Base-by-base conservation (phyloP, 2,888 invertebrate species). In the Orthosia gothica region DNA sequence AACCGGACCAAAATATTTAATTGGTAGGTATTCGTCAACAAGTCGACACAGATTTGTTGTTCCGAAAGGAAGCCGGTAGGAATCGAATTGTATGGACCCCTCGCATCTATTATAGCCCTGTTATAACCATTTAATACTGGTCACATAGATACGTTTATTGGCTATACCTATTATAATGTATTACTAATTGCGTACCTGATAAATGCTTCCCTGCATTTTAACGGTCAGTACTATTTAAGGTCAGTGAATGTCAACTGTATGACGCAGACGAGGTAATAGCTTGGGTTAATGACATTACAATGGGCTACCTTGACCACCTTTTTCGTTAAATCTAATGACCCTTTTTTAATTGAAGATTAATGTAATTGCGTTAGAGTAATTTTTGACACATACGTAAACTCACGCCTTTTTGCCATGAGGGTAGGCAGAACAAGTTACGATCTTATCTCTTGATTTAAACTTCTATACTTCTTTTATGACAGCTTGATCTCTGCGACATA, bases 251-350 rank as follows among this genome's bases (percentile, higher is more conserved):
- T 67, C 81, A 58, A 61, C 20, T 40, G 32, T 7, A 15, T 74
- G 76, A 61, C 55, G 64, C 50, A 58, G 45, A 54, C 20, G 50
- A 64, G 55, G 70, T 81, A 70, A 63, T 62, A 47, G 69, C 52
- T 47, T 52, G 18, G 77, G 77, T 70, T 76, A 77, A 57, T 74
- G 77, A 66, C 81, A 32, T 81, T 62, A 47, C 47, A 62, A 57
- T 62, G 18, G 57, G 65, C 23, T 52, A 52, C 77, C 77, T 77
- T 77, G 74, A 66, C 77, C 81, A 77, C 59, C 50, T 81, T 77
- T 47, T 73, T 61, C 49, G 59, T 45, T 55, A 74, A 59, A 72
- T 69, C 23, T 47, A 32, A 16, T 20, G 5, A 49, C 11, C 2
- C 11, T 0, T 11, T 20, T 71, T n/a, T 15, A 16, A 47, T 62